Percentiles rank a stretch among this genome's conserved stretches.
Evolutionary conservation across 2,113 vertebrate species (phyloP).

Genomic region (Rhineura floridana): DNA sequence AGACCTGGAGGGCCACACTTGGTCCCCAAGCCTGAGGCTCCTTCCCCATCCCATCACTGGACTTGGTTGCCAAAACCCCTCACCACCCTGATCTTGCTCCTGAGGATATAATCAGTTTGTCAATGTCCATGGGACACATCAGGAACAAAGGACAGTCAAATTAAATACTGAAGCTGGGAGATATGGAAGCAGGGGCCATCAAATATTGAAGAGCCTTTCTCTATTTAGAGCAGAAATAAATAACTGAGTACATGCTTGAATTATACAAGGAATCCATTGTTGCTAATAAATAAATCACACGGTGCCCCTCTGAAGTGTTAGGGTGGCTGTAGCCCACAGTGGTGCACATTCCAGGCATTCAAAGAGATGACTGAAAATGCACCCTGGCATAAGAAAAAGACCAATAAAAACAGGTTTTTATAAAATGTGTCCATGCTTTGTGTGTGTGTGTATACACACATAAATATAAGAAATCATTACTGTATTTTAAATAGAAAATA

Average conservation of each 20-base stretch:
- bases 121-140: not conserved
- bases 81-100: not conserved
- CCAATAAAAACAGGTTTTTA: too few relatives aligned
- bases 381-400: not conserved
- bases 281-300: conserved; percentile 8
- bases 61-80: too few relatives aligned
- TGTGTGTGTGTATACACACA: too few relatives aligned
- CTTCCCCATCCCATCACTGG: too few relatives aligned
- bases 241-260: not conserved
- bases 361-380: not conserved
- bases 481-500: too few relatives aligned
- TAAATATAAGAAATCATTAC: too few relatives aligned
- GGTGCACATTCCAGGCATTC: not conserved
- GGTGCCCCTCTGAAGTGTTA: not conserved
- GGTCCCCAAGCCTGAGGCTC: too few relatives aligned
- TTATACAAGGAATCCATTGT: conserved; percentile 26
- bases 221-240: conserved; percentile 1
- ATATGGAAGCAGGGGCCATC: not conserved
- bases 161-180: not conserved
- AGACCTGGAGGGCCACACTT: too few relatives aligned
- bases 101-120: not conserved
- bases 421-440: too few relatives aligned
- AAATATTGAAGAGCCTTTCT: conserved; percentile 25
- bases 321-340: not conserved
- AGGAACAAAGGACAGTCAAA: not conserved